A percentile compares a stretch with the other conserved stretches of the same genome.
phyloP scores from a whole-genome alignment of 2,888 invertebrate genomes.

The Drosophila nigricruria region DNA sequence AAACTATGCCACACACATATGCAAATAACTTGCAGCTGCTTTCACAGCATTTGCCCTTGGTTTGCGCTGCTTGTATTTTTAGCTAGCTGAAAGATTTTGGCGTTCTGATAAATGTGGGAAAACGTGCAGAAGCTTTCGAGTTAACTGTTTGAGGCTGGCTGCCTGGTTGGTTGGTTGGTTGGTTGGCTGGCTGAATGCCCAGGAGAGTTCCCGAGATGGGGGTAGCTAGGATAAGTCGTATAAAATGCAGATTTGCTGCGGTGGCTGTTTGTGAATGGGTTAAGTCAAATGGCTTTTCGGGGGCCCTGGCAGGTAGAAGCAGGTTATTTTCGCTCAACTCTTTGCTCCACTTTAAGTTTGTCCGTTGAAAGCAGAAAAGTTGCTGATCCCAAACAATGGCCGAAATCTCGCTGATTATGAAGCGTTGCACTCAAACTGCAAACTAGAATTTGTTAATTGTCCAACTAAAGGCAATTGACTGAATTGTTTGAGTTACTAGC shows the following conservation, averaged over 20 bases:
- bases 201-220: constrained; percentile 9
- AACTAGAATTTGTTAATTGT: constrained; percentile 27
- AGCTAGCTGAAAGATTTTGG: constrained; percentile 58
- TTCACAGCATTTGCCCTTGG: constrained; percentile 37
- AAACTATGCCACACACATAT: constrained; percentile 33
- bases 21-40: constrained; percentile 56
- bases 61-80: constrained; percentile 26
- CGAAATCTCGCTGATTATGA: constrained; percentile 37
- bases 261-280: constrained; percentile 46
- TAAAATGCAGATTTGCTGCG: constrained; percentile 69
- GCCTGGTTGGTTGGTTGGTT: not conserved
- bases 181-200: constrained; percentile 6
- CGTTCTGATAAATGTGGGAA: constrained; percentile 69
- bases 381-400: constrained; percentile 55
- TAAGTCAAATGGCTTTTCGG: constrained; percentile 42
- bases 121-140: constrained; percentile 72
- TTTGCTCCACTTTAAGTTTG: constrained; percentile 33
- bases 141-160: constrained; percentile 12
- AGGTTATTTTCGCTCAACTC: not conserved
- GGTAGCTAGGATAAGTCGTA: constrained; percentile 23
- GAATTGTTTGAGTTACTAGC: constrained; percentile 6
- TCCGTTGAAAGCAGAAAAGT: constrained; percentile 38
- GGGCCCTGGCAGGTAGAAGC: not conserved
- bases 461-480: constrained; percentile 3
- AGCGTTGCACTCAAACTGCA: constrained; percentile 26